phyloP scores from a whole-genome alignment of 2,888 invertebrate genomes.

The Terebella lapidaria region DNA sequence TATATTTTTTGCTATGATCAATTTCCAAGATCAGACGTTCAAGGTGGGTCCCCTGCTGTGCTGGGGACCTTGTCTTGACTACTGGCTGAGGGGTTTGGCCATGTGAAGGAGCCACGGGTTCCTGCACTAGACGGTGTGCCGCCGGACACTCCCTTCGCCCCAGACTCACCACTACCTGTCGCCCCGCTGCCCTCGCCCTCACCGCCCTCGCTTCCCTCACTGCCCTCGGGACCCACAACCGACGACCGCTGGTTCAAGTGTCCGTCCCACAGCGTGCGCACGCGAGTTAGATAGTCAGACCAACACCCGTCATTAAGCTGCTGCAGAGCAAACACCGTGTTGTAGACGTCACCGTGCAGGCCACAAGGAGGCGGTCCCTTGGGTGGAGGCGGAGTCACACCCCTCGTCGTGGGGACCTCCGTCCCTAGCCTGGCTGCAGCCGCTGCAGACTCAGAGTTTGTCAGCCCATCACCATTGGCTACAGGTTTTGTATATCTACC shows the following conservation, averaged over 20 bases:
- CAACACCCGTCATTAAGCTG: constrained; percentile 36
- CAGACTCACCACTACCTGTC: too few relatives aligned
- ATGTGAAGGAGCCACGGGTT: too few relatives aligned
- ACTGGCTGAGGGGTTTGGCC: too few relatives aligned
- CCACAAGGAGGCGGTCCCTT: constrained; percentile 29
- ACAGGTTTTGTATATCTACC: background rate
- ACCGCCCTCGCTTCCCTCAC: too few relatives aligned
- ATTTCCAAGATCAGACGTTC: too few relatives aligned
- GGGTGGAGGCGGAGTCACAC: constrained; percentile 21
- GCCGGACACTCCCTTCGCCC: too few relatives aligned
- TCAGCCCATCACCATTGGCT: background rate
- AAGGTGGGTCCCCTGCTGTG: too few relatives aligned
- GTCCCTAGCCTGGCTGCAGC: background rate
- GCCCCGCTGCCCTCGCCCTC: too few relatives aligned
- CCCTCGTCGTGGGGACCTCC: background rate
- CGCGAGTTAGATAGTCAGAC: constrained; percentile 42
- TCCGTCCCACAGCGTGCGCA: constrained; percentile 46
- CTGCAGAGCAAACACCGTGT: constrained; percentile 48
- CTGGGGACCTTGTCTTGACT: too few relatives aligned
- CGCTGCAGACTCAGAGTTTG: background rate
- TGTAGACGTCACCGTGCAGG: constrained; percentile 48
- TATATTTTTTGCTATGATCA: too few relatives aligned
- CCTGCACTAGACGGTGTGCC: too few relatives aligned
- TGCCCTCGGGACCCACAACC: too few relatives aligned
- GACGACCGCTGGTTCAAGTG: constrained; percentile 5